Percentiles rank a stretch among this genome's conserved stretches.
These are phyloP conservation scores for Patella depressa DNA, from an alignment of 2,888 invertebrate genomes.

Conservation along the genomic window DNA sequence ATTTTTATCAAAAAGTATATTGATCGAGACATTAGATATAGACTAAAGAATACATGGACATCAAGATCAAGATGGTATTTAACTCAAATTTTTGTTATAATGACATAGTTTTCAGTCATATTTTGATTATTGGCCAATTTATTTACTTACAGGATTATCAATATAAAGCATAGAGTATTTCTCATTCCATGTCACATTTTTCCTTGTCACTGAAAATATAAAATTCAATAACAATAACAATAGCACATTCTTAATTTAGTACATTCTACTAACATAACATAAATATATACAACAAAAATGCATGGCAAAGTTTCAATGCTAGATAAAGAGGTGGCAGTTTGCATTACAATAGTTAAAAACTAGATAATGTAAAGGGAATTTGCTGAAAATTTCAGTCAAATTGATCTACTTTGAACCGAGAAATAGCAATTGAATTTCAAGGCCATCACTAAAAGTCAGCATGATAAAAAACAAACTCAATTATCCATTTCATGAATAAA, in stretches of 20 bases:
- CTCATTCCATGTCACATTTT: conserved; percentile 85
- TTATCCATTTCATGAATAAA: no score
- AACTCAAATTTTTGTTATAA: not conserved
- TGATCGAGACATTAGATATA: not conserved
- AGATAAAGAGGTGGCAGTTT: no score
- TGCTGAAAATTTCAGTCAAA: no score
- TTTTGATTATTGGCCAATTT: conserved; percentile 72
- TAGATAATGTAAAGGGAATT: no score
- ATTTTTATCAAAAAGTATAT: no score
- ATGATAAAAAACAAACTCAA: no score
- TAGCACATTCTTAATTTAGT: no score
- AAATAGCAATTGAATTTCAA: not conserved
- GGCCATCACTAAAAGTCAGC: not conserved
- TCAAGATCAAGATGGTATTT: not conserved
- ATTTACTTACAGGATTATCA: conserved; percentile 88
- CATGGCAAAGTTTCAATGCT: no score
- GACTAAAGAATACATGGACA: not conserved
- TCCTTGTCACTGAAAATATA: conserved; percentile 73
- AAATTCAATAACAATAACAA: not conserved
- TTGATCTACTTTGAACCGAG: no score
- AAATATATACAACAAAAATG: not conserved
- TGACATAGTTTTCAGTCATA: not conserved
- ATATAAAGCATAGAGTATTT: conserved; percentile 88
- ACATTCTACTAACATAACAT: not conserved
- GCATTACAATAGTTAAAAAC: no score